Evolutionary conservation across 2,113 vertebrate genomes (phyloP).

Genomic region (Bos indicus): DNA sequence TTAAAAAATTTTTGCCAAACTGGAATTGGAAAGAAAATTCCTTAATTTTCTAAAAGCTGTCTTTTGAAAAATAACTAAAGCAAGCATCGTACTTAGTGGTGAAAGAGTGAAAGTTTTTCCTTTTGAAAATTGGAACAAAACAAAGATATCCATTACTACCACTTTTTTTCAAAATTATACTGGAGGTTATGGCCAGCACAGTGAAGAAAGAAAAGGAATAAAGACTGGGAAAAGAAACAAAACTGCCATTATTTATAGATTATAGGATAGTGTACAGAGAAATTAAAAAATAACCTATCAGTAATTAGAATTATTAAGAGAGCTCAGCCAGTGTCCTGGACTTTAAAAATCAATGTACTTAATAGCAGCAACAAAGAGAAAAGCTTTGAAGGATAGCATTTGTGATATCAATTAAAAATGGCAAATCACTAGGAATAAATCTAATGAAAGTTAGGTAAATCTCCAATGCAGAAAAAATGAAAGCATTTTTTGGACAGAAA

Average conservation of each 20-base stretch:
- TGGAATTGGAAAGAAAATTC: conserved; percentile 17
- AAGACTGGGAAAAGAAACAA: not conserved
- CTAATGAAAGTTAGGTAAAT: not conserved
- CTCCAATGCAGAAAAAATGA: not conserved
- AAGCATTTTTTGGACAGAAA: conserved; percentile 22
- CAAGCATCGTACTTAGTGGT: not conserved
- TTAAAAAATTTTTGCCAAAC: not conserved
- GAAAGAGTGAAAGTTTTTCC: conserved; percentile 20
- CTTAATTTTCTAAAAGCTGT: conserved; percentile 40
- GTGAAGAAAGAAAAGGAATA: not conserved
- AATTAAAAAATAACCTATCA: not conserved
- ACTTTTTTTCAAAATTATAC: not conserved
- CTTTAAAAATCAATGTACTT: conserved; percentile 1
- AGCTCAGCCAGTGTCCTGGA: not conserved
- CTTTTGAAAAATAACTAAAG: conserved; percentile 9
- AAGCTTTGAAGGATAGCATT: not conserved
- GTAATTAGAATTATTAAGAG: conserved; percentile 31
- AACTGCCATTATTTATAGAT: not conserved
- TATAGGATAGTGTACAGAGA: not conserved
- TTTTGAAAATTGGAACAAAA: conserved; percentile 31
- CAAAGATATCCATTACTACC: conserved; percentile 18
- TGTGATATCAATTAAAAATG: conserved; percentile 7
- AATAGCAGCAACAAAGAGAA: not conserved
- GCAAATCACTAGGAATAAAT: not conserved
- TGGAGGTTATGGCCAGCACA: not conserved